Conservation (phyloP, 2,797 vertebrate species). For the Pangasius krempfi region DNA sequence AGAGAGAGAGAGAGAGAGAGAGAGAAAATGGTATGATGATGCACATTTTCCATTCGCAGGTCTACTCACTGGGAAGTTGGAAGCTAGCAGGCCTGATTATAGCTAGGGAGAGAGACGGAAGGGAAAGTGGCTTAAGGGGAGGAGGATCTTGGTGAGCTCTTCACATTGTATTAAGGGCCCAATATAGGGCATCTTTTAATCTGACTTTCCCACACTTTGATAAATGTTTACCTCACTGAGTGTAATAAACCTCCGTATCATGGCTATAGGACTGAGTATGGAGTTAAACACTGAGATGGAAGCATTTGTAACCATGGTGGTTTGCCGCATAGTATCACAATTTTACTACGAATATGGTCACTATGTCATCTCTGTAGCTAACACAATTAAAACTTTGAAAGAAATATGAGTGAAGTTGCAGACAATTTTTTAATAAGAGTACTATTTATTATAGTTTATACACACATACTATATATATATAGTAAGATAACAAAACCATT, state of each 20-base stretch:
- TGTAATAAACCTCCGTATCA: conserved; percentile 67
- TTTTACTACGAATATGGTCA: background rate
- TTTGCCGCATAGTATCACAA: background rate
- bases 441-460: too few species aligned
- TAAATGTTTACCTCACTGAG: conserved; percentile 53
- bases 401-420: too few species aligned
- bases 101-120: conserved; percentile 28
- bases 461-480: too few species aligned
- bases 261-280: conserved; percentile 56
- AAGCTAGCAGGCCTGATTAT: conserved; percentile 55
- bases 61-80: conserved; percentile 59
- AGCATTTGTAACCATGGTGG: background rate
- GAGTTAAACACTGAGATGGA: background rate
- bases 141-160: conserved; percentile 15
- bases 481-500: too few species aligned
- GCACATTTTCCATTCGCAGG: conserved; percentile 77
- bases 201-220: conserved; percentile 67
- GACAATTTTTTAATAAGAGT: too few species aligned
- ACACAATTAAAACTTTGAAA: background rate
- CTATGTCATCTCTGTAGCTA: background rate
- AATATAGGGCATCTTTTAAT: conserved; percentile 63
- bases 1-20: background rate
- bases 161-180: conserved; percentile 59
- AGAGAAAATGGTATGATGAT: conserved; percentile 69
- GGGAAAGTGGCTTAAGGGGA: conserved; percentile 38